Conservation (phyloP, 2,797 vertebrate species). For the Spea hammondii region DNA sequence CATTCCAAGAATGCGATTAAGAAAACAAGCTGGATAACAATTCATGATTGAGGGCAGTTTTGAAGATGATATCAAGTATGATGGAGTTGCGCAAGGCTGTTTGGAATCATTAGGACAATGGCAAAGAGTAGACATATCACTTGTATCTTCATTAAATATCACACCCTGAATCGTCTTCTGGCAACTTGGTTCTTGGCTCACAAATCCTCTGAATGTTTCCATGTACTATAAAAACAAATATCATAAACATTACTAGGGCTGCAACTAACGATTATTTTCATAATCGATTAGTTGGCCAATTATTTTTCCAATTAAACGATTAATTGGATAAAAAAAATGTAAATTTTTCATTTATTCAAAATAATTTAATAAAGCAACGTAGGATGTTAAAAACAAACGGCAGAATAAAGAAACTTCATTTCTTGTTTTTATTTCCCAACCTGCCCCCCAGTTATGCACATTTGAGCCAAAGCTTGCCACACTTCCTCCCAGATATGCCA, state of each 20-base stretch:
- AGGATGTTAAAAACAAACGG: too few species aligned
- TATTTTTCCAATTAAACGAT: too few species aligned
- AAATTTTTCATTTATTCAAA: too few species aligned
- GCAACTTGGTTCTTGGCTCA: constrained; percentile 51
- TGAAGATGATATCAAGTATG: constrained; percentile 18
- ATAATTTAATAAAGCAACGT: too few species aligned
- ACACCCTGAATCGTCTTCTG: constrained; percentile 72
- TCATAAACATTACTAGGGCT: neutral
- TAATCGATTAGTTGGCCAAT: too few species aligned
- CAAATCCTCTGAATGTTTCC: constrained; percentile 1
- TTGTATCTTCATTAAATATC: constrained; percentile 64
- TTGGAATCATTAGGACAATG: constrained; percentile 49
- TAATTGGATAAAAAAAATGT: too few species aligned
- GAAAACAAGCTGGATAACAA: constrained; percentile 63
- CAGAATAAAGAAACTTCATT: too few species aligned
- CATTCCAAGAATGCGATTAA: constrained; percentile 76
- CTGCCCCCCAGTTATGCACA: too few species aligned
- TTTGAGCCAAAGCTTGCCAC: too few species aligned
- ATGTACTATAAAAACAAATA: neutral
- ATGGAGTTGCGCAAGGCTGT: constrained; percentile 1
- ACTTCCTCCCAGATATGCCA: too few species aligned
- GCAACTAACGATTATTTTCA: too few species aligned
- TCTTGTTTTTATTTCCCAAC: too few species aligned
- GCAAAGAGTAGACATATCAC: constrained; percentile 54
- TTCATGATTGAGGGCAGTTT: constrained; percentile 51